These are phyloP conservation scores for Phalangium opilio DNA, from an alignment of 2,888 invertebrate genomes.

Conservation along the genomic window DNA sequence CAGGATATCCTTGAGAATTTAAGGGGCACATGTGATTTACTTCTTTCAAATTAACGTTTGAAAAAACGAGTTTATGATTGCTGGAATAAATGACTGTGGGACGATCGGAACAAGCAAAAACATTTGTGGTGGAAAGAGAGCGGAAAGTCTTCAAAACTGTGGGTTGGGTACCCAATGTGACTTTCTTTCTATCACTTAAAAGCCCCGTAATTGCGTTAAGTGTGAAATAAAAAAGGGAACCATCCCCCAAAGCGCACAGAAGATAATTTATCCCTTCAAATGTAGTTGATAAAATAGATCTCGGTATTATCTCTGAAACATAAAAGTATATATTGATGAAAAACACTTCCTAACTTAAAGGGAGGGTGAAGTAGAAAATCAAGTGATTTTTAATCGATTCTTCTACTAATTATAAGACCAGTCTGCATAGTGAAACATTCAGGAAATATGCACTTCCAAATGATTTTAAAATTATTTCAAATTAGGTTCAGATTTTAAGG, in stretches of 20 bases:
- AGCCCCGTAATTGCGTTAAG: conserved; percentile 57
- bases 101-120: conserved; percentile 96
- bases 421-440: too few species aligned
- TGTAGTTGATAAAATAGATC: conserved; percentile 84
- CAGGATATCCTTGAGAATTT: conserved; percentile 86
- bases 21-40: conserved; percentile 95
- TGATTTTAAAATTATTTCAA: too few species aligned
- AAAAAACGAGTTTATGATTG: conserved; percentile 95
- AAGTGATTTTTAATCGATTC: too few species aligned
- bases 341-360: background rate
- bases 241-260: conserved; percentile 88
- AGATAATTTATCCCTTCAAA: conserved; percentile 83
- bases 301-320: conserved; percentile 73
- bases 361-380: too few species aligned
- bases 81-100: conserved; percentile 98
- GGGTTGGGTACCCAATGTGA: conserved; percentile 93
- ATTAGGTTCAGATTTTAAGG: conserved; percentile 2
- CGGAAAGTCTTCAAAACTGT: conserved; percentile 80
- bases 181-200: conserved; percentile 78
- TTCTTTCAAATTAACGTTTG: conserved; percentile 51
- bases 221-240: conserved; percentile 90
- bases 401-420: too few species aligned
- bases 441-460: too few species aligned
- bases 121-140: conserved; percentile 67
- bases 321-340: conserved; percentile 18